Evolutionary conservation across 2,113 vertebrate genomes (phyloP).

Genomic region (Murina feae): DNA sequence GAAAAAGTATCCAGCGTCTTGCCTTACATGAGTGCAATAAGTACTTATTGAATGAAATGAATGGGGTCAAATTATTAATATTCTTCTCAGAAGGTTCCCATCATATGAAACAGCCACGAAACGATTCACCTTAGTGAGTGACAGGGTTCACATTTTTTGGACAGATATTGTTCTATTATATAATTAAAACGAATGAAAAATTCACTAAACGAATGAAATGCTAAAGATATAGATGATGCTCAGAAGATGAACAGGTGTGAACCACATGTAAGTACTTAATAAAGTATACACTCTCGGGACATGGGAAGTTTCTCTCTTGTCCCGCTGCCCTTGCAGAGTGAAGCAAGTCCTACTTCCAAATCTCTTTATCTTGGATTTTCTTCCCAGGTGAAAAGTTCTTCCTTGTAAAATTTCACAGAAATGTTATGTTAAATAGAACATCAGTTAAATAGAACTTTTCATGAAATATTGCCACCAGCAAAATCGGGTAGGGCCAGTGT

Average conservation of each 20-base stretch:
- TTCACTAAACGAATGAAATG: not conserved
- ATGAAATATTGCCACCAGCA: not conserved
- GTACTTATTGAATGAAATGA: constrained; percentile 13
- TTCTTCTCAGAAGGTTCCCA: not conserved
- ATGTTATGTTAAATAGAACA: not conserved
- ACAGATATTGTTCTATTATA: not conserved
- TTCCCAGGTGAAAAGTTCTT: constrained; percentile 29
- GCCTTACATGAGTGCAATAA: not conserved
- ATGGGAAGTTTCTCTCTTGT: not conserved
- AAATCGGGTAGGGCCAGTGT: not conserved
- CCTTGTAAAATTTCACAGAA: constrained; percentile 39
- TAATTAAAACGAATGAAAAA: constrained; percentile 51
- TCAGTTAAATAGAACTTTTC: not conserved
- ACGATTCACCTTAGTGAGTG: not conserved
- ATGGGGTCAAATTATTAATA: not conserved
- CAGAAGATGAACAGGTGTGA: constrained; percentile 49
- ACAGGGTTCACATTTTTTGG: not conserved
- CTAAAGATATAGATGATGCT: not conserved
- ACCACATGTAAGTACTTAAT: constrained; percentile 44
- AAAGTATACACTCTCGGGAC: not conserved
- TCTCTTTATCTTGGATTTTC: constrained; percentile 62
- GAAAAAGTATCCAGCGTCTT: not conserved
- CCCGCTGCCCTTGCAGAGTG: not conserved
- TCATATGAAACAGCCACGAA: not conserved
- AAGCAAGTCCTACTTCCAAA: constrained; percentile 10